These are phyloP conservation scores for Numenius phaeopus DNA, from an alignment of 2,797 vertebrate species.

Conservation along the genomic window DNA sequence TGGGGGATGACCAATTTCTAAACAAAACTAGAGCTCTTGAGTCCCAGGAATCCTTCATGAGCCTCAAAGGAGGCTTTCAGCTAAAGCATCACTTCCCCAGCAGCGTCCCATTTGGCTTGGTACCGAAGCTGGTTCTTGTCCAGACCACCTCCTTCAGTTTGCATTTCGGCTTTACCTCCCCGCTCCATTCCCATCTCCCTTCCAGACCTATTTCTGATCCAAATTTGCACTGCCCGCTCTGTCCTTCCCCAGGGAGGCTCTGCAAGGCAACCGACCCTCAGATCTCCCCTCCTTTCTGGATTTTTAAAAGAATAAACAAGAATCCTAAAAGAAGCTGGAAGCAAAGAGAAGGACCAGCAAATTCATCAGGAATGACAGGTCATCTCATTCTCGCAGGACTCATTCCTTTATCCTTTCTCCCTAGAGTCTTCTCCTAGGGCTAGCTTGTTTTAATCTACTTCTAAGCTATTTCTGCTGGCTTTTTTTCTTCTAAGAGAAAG, in stretches of 20 bases:
- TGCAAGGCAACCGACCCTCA: neutral
- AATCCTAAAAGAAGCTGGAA: neutral
- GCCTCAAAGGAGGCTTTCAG: neutral
- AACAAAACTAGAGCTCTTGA: neutral
- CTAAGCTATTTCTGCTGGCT: neutral
- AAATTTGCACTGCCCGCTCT: neutral
- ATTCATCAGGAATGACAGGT: neutral
- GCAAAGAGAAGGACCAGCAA: neutral
- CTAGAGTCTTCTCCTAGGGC: neutral
- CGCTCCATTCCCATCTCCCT: neutral
- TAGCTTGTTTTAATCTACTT: slow-evolving; percentile 4
- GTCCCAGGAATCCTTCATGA: neutral
- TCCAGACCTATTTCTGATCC: neutral
- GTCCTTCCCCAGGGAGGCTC: neutral
- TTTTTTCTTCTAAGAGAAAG: neutral
- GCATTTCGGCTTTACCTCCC: neutral
- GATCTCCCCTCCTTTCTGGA: neutral
- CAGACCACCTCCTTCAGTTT: neutral
- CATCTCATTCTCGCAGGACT: neutral
- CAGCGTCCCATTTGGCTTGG: neutral
- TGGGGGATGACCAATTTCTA: slow-evolving; percentile 13
- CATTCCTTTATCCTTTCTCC: neutral
- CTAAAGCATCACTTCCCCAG: neutral
- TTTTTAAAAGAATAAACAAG: neutral
- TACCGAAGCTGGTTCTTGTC: neutral